A percentile compares a stretch with the other conserved stretches of the same genome.
phyloP scores from a whole-genome alignment of 2,888 invertebrate genomes.

The Agriopis aurantiaria region DNA sequence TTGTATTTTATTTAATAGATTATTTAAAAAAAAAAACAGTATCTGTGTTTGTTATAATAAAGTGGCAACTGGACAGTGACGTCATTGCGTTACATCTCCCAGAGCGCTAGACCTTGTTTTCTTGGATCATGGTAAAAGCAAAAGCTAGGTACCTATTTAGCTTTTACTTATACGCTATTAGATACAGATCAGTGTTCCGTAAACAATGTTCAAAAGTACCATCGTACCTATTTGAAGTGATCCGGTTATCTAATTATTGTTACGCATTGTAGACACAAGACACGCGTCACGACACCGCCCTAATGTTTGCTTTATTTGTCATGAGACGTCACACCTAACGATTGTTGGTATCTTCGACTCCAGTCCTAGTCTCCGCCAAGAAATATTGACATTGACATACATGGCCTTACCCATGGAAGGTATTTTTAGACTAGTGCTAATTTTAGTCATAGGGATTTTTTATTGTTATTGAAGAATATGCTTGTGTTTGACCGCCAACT shows the following conservation, averaged over 20 bases:
- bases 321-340: slow-evolving; percentile 25
- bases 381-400: slow-evolving; percentile 39
- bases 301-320: slow-evolving; percentile 31
- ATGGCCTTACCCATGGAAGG: slow-evolving; percentile 26
- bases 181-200: not conserved
- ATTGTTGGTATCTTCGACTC: slow-evolving; percentile 16
- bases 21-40: no score
- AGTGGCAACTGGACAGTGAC: no score
- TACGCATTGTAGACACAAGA: slow-evolving; percentile 21
- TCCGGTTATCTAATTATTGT: slow-evolving; percentile 23
- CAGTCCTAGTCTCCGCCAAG: slow-evolving; percentile 8
- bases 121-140: no score
- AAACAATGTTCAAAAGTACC: not conserved
- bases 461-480: no score
- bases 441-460: slow-evolving; percentile 1
- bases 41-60: no score
- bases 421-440: slow-evolving; percentile 34
- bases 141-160: no score
- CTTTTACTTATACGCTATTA: not conserved
- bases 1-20: no score
- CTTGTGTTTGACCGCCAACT: no score
- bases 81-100: no score
- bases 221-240: not conserved
- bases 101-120: no score
- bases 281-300: slow-evolving; percentile 17